Base-by-base conservation (phyloP, 2,888 invertebrate genomes). In the Timandra comae region DNA sequence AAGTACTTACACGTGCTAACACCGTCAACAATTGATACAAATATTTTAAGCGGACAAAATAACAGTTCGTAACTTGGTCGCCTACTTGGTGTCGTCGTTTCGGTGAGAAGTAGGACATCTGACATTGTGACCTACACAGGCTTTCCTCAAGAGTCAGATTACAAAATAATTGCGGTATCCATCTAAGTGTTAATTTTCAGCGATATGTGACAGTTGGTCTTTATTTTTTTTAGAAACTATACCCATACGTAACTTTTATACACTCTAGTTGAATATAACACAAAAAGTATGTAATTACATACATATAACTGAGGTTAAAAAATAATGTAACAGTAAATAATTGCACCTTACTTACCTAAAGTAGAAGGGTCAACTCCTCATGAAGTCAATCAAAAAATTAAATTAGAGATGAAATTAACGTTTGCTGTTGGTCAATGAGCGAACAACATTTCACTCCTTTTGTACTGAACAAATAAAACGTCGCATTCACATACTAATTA, bases 401-500 rank as follows among this genome's bases (percentile, higher is more conserved):
- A 30, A 65, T 62, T 67, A 64, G 68, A 62, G 56, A 52, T 54
- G 58, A 65, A 63, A 62, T 55, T 44, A 60, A 53, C 53, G 46
- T 16, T 16, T 51, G 56, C 53, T 58, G 52, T 50, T n/a, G 58
- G 67, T 81, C 65, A 81, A 52, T 56, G 52, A 62, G 58, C 61
- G 59, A 67, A 72, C 62, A 67, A 69, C 85, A 85, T 82, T 81
- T 84, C 84, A 84, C 82, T 75, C 55, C 65, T 69, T 71, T 72
- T 67, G 68, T 71, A 62, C 56, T 65, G 56, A 65, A 66, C 68
- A 64, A 70, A 67, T 63, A 69, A 69, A 74, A 63, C 63, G 63
- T 70, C 67, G 71, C 69, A 79, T 78, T 79, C 85, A 81, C 84
- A 82, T 84, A 76, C 72, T 80, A 78, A 73, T 73, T 63, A 60